phyloP scores from a whole-genome alignment of 2,113 vertebrate genomes.

The Heptranchias perlo region DNA sequence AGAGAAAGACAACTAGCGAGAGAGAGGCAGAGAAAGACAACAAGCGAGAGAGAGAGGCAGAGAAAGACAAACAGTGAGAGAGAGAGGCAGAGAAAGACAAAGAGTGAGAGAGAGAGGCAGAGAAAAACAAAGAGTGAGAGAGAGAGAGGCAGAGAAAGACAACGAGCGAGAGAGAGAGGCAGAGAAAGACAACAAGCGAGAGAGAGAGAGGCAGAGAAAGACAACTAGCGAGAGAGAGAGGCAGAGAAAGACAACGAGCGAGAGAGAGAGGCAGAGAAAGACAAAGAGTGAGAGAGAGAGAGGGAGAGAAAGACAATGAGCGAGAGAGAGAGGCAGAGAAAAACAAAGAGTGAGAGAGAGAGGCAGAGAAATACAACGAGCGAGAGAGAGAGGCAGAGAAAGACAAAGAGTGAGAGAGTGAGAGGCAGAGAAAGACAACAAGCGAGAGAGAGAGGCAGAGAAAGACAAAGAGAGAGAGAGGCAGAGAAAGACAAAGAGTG shows the following conservation, averaged over 20 bases:
- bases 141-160: neutral
- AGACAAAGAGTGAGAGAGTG: neutral
- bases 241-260: too few relatives aligned
- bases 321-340: too few relatives aligned
- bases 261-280: neutral
- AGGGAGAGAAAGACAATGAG: too few relatives aligned
- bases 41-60: too few relatives aligned
- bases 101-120: too few relatives aligned
- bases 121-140: neutral
- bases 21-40: neutral
- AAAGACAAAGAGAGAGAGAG: too few relatives aligned
- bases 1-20: neutral
- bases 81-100: neutral
- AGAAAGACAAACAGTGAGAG: neutral
- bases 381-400: too few relatives aligned
- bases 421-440: neutral
- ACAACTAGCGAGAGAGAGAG: neutral
- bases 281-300: neutral
- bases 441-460: neutral
- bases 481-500: too few relatives aligned
- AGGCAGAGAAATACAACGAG: too few relatives aligned
- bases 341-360: neutral
- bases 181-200: neutral
- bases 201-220: neutral
- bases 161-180: too few relatives aligned